Percentiles rank a stretch among this genome's conserved stretches.
phyloP scores from a whole-genome alignment of 1,140 invertebrate species.

The Charaxes varanes region DNA sequence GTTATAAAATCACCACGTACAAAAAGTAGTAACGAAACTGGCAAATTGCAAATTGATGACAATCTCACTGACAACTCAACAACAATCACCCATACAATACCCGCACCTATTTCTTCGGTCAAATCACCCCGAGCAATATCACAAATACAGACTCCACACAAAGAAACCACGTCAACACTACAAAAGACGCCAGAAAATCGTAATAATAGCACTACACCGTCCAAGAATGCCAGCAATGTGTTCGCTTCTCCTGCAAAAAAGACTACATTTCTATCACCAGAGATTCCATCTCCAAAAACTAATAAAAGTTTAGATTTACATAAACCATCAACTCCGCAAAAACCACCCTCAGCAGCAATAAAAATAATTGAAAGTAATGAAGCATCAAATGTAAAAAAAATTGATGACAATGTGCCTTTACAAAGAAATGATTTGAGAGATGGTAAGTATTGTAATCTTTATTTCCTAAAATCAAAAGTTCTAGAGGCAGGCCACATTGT shows the following conservation, averaged over 20 bases:
- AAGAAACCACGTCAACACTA: slow-evolving; percentile 3
- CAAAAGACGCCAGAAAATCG: slow-evolving; percentile 4
- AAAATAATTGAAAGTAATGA: slow-evolving; percentile 36
- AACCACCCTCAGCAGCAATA: slow-evolving; percentile 19
- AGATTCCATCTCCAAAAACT: slow-evolving; percentile 27
- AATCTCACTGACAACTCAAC: slow-evolving; percentile 5
- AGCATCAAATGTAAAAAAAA: slow-evolving; percentile 25
- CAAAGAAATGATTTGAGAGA: no score
- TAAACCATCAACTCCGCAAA: slow-evolving; percentile 12
- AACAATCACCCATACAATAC: no score
- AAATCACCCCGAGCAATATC: not conserved
- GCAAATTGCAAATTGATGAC: not conserved
- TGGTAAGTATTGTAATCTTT: no score
- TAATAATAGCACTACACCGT: slow-evolving; percentile 1
- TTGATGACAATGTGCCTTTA: slow-evolving; percentile 29
- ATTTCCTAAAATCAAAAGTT: no score
- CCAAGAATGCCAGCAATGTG: slow-evolving; percentile 13
- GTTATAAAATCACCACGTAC: slow-evolving; percentile 9
- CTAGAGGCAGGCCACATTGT: no score
- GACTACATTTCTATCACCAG: slow-evolving; percentile 27
- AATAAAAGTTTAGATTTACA: slow-evolving; percentile 16
- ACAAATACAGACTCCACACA: slow-evolving; percentile 1
- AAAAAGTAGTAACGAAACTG: slow-evolving; percentile 6
- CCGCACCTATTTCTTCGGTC: slow-evolving; percentile 5
- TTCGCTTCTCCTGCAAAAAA: slow-evolving; percentile 25